Conservation (phyloP, 2,888 invertebrate genomes). For the Ramazzottius varieornatus region DNA sequence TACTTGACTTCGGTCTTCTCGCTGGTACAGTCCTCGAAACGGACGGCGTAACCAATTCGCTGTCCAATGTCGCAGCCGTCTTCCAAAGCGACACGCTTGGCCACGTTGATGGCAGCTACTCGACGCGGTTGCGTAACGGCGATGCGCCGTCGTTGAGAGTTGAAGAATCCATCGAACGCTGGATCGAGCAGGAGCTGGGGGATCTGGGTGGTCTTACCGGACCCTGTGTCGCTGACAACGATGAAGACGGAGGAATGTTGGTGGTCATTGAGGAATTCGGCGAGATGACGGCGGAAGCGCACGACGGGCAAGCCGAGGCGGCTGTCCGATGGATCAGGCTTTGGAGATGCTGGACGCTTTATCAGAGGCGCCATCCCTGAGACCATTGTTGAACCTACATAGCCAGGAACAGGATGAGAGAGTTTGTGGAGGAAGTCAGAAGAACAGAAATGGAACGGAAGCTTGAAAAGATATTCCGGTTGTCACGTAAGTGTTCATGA, state of each 20-base stretch:
- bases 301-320: not conserved
- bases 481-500: too few relatives aligned
- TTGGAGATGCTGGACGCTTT: too few relatives aligned
- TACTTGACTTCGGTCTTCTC: constrained; percentile 19
- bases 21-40: constrained; percentile 21
- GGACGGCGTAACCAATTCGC: constrained; percentile 22
- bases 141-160: not conserved
- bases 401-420: too few relatives aligned
- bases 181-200: constrained; percentile 13
- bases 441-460: too few relatives aligned
- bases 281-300: not conserved
- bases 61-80: not conserved
- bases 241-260: constrained; percentile 9
- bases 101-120: not conserved
- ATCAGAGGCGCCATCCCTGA: too few relatives aligned
- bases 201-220: constrained; percentile 24
- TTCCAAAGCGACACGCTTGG: not conserved
- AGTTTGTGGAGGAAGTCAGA: too few relatives aligned
- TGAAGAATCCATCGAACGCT: not conserved
- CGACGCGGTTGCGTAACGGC: constrained; percentile 4
- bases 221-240: constrained; percentile 23
- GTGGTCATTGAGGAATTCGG: not conserved
- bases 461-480: too few relatives aligned
- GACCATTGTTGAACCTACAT: too few relatives aligned
- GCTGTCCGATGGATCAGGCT: too few relatives aligned